Evolutionary conservation across 2,797 vertebrate genomes (phyloP).

Genomic region (Hippopotamyrus pictus): DNA sequence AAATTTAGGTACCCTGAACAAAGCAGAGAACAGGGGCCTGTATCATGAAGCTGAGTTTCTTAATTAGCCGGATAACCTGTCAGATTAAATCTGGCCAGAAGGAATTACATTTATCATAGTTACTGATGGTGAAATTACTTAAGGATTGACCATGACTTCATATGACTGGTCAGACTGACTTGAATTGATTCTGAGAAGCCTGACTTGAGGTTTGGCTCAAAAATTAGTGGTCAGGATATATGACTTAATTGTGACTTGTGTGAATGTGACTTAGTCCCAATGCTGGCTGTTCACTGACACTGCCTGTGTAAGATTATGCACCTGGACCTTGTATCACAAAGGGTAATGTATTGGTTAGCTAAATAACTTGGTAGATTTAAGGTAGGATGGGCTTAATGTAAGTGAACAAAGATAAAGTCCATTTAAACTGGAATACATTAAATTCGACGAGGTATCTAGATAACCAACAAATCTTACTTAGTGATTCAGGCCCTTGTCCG

Average conservation of each 20-base stretch:
- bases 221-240: not conserved
- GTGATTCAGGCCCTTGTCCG: not conserved
- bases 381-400: not conserved
- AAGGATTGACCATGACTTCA: not conserved
- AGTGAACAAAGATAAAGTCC: not conserved
- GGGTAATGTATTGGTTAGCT: not conserved
- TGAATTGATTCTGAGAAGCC: not conserved
- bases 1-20: too few relatives aligned
- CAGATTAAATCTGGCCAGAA: too few relatives aligned
- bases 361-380: not conserved
- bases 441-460: not conserved
- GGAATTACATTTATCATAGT: not conserved
- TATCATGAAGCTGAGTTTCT: too few relatives aligned
- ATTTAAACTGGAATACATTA: not conserved
- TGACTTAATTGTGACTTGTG: not conserved
- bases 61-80: not conserved
- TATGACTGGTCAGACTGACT: not conserved
- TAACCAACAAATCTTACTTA: not conserved
- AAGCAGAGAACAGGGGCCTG: too few relatives aligned
- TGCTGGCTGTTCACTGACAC: not conserved
- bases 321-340: not conserved
- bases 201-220: not conserved
- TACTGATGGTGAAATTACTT: not conserved
- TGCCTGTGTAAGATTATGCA: not conserved
- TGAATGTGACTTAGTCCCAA: not conserved